Evolutionary conservation across 2,888 invertebrate genomes (phyloP), one percentile per base, ranked within the genome.

Genomic region (Oscheius sp.): DNA sequence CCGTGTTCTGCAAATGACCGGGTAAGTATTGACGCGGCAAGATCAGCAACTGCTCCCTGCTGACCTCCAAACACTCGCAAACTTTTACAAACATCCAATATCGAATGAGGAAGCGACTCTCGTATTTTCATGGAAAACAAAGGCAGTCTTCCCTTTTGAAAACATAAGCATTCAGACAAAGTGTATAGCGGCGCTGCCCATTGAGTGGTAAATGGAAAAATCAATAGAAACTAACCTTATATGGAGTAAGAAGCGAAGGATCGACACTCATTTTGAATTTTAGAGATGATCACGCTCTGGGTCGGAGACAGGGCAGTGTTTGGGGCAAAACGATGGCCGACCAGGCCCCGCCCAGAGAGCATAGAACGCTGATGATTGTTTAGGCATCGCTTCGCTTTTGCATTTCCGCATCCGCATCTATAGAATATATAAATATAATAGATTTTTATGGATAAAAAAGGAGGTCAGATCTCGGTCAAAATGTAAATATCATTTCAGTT

Each of bases 181-280:
- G n/a, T n/a, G n/a, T n/a, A n/a, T n/a, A n/a, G n/a, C n/a, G n/a
- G n/a, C n/a, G n/a, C n/a, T n/a, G n/a, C n/a, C n/a, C n/a, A n/a
- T n/a, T n/a, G n/a, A n/a, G n/a, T n/a, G n/a, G n/a, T n/a, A n/a
- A n/a, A n/a, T n/a, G n/a, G n/a, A n/a, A n/a, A n/a, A 20, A 17
- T 8, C 20, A 32, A 30, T n/a, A 51, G 14, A 22, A 36, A 38
- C 17, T 67, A 45, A 78, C 78, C 74, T 83, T 83, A 77, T 76
- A 83, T 8, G 83, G 83, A 9, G 79, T 80, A 36, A 83, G 73
- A 50, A 78, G 73, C 41, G 73, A 74, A 47, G 80, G 81, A 69
- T 82, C 80, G 50, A 78, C 79, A 28, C 79, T 75, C 80, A 80
- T 81, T 45, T 36, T 36, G 36, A 36, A 36, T n/a, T 41, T 41